These are phyloP conservation scores for Alloplasta piceator DNA, from an alignment of 2,888 invertebrate genomes.

Conservation along the genomic window DNA sequence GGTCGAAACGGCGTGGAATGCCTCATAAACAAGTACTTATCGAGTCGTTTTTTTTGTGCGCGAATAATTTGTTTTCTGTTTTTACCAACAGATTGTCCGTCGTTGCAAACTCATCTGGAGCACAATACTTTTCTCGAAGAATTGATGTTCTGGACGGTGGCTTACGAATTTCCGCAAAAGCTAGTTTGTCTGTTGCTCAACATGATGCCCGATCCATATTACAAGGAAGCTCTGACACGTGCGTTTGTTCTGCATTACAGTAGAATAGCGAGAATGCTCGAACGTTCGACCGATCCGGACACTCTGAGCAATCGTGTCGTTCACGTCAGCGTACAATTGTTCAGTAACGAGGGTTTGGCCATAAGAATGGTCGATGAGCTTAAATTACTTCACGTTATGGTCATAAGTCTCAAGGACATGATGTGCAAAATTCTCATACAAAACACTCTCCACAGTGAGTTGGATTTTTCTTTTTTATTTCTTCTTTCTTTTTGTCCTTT, in stretches of 20 bases:
- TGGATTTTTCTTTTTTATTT: conserved; percentile 13
- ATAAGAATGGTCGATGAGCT: conserved; percentile 95
- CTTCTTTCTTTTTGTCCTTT: conserved; percentile 12
- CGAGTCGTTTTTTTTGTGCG: neutral
- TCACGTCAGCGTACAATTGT: conserved; percentile 98
- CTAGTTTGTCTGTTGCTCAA: conserved; percentile 97
- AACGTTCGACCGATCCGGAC: conserved; percentile 93
- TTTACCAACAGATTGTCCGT: conserved; percentile 86
- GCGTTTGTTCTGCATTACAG: conserved; percentile 99
- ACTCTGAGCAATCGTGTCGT: conserved; percentile 97
- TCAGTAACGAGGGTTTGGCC: conserved; percentile 96
- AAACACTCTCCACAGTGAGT: conserved; percentile 92
- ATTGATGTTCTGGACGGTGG: conserved; percentile 98
- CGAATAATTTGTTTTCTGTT: neutral
- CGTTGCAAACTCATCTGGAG: conserved; percentile 90
- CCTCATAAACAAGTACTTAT: too few species aligned
- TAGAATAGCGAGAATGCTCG: conserved; percentile 95
- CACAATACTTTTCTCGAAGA: conserved; percentile 96
- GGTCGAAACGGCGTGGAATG: too few species aligned
- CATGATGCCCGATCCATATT: conserved; percentile 97
- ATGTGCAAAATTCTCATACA: conserved; percentile 95
- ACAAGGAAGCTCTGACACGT: conserved; percentile 96
- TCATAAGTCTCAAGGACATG: conserved; percentile 95
- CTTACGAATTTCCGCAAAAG: conserved; percentile 98
- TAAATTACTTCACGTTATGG: conserved; percentile 96